Evolutionary conservation across 2,797 vertebrate genomes (phyloP).

Genomic region (Pipistrellus kuhlii): DNA sequence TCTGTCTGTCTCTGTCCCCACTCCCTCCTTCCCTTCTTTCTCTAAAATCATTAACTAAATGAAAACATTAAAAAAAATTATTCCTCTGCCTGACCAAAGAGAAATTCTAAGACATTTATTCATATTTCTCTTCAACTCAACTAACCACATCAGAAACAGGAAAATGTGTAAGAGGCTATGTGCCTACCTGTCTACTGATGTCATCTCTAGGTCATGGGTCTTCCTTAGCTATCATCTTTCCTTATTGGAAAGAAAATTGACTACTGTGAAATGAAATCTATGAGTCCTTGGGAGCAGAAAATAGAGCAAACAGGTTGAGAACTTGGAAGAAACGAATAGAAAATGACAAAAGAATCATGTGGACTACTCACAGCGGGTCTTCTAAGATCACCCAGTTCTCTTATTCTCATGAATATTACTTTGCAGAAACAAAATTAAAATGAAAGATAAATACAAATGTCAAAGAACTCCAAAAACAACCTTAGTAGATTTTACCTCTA

Average conservation of each 20-base stretch:
- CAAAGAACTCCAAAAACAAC: neutral
- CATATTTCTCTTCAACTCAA: neutral
- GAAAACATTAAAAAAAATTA: no score
- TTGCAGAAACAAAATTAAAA: constrained; percentile 18
- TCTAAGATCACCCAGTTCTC: neutral
- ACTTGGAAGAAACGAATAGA: neutral
- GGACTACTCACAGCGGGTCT: neutral
- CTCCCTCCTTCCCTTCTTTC: no score
- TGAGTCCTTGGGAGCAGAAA: neutral
- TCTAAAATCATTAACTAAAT: no score
- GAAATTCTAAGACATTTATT: neutral
- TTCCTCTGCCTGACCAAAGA: neutral
- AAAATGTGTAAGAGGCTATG: neutral
- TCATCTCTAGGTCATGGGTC: neutral
- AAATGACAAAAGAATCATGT: neutral
- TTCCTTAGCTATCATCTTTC: constrained; percentile 36
- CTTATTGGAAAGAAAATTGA: neutral
- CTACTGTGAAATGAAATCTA: neutral
- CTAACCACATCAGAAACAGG: neutral
- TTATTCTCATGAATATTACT: neutral
- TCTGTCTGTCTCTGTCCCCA: no score
- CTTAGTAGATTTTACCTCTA: constrained; percentile 91
- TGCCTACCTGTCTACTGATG: neutral
- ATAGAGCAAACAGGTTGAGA: neutral
- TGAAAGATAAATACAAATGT: constrained; percentile 46